phyloP scores from a whole-genome alignment of 2,113 vertebrate genomes.

The Pampusana beccarii region DNA sequence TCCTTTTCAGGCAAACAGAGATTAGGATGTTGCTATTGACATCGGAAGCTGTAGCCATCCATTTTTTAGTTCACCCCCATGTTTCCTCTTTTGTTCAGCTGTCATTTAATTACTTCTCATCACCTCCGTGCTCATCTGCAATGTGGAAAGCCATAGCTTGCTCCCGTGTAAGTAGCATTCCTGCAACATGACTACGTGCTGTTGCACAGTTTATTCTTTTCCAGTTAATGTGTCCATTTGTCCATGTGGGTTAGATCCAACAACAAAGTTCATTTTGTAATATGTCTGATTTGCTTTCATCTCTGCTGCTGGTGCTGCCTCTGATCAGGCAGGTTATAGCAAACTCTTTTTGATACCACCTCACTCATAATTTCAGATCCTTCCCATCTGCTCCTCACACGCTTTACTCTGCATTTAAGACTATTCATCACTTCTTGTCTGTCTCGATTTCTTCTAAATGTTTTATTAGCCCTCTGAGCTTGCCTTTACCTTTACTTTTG shows the following conservation, averaged over 20 bases:
- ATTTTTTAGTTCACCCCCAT: not conserved
- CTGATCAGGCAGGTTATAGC: not conserved
- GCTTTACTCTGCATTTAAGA: not conserved
- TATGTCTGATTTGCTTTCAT: constrained; percentile 16
- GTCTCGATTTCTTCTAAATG: not conserved
- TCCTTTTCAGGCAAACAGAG: not conserved
- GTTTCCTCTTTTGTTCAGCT: not conserved
- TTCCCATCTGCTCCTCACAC: not conserved
- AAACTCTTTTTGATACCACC: not conserved
- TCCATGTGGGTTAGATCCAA: constrained; percentile 31
- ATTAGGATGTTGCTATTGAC: not conserved
- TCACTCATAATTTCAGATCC: not conserved
- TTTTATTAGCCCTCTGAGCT: not conserved
- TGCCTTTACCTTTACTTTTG: not conserved
- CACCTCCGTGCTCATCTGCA: not conserved
- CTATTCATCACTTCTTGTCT: not conserved
- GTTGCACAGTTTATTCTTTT: constrained; percentile 26
- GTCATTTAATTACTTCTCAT: not conserved
- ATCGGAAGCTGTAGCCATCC: not conserved
- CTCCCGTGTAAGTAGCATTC: not conserved
- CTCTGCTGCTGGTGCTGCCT: not conserved
- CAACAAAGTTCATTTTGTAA: constrained; percentile 33
- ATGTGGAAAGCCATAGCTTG: not conserved
- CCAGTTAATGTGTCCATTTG: constrained; percentile 36
- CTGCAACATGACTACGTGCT: not conserved